phyloP scores from a whole-genome alignment of 2,888 invertebrate species.

The Neocrepidodera transversa region DNA sequence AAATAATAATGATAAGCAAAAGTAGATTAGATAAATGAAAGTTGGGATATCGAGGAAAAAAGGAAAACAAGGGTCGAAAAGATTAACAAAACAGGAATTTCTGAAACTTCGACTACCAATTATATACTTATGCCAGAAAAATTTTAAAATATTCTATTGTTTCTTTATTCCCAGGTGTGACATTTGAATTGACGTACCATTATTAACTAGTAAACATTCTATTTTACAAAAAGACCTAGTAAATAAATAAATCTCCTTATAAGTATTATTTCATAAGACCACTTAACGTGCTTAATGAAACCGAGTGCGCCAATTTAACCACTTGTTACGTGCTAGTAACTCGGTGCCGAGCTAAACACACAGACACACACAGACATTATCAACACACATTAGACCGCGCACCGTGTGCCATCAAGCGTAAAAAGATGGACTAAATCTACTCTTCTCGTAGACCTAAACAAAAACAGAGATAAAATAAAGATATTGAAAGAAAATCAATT shows the following conservation, averaged over 20 bases:
- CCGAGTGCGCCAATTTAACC: conserved; percentile 15
- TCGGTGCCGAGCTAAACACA: conserved; percentile 5
- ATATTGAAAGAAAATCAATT: too few species aligned
- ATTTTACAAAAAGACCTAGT: neutral
- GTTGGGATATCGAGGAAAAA: too few species aligned
- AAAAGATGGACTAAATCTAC: neutral
- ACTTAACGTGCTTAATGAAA: conserved; percentile 9
- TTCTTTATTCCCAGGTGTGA: too few species aligned
- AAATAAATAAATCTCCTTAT: conserved; percentile 8
- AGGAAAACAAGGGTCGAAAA: too few species aligned
- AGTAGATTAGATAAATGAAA: too few species aligned
- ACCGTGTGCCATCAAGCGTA: neutral
- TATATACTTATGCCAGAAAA: neutral
- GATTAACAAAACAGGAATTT: too few species aligned
- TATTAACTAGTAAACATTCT: neutral
- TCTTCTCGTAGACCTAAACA: too few species aligned
- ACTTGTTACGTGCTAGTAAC: conserved; percentile 15
- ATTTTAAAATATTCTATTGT: too few species aligned
- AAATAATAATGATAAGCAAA: too few species aligned
- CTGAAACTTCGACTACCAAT: too few species aligned
- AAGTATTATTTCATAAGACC: conserved; percentile 10
- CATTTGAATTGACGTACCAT: neutral
- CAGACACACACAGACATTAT: conserved; percentile 6
- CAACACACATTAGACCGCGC: conserved; percentile 14
- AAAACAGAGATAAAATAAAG: too few species aligned